These are phyloP conservation scores for Actenoides lindsayi DNA, from an alignment of 2,113 vertebrate genomes.

Conservation along the genomic window DNA sequence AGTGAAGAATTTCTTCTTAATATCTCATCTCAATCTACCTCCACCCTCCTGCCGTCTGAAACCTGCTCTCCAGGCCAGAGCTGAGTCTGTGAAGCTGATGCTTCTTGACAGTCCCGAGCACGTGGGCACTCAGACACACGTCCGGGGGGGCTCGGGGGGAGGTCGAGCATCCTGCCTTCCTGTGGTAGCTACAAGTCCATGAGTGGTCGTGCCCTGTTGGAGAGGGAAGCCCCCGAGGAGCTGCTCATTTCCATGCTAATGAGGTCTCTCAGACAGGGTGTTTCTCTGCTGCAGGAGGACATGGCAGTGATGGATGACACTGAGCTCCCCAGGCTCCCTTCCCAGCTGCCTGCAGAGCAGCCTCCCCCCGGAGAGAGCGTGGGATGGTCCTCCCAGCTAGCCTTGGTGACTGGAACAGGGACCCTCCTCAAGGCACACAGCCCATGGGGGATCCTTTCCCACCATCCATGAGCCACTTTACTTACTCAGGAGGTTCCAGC, in stretches of 20 bases:
- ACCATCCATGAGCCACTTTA: neutral
- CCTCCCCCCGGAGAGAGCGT: rapidly evolving
- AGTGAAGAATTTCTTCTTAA: neutral
- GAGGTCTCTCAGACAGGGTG: neutral
- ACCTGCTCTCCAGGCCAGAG: neutral
- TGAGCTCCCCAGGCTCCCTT: neutral
- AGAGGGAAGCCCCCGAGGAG: neutral
- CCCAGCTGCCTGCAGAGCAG: neutral
- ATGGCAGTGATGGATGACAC: neutral
- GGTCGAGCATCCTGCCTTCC: neutral
- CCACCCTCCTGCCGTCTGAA: neutral
- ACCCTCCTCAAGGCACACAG: neutral
- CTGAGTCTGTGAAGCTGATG: neutral
- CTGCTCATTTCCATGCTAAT: neutral
- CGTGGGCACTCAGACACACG: rapidly evolving
- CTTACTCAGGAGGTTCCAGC: neutral
- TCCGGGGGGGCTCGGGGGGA: too few species aligned
- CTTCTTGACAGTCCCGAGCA: neutral
- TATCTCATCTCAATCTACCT: neutral
- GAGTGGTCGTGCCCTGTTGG: neutral
- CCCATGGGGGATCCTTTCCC: neutral
- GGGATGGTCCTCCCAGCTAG: neutral
- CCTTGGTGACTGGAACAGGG: neutral
- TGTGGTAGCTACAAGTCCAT: neutral
- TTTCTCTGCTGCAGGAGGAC: neutral